Base-by-base conservation (phyloP, 2,113 vertebrate genomes). In the Phyllopteryx taeniolatus region DNA sequence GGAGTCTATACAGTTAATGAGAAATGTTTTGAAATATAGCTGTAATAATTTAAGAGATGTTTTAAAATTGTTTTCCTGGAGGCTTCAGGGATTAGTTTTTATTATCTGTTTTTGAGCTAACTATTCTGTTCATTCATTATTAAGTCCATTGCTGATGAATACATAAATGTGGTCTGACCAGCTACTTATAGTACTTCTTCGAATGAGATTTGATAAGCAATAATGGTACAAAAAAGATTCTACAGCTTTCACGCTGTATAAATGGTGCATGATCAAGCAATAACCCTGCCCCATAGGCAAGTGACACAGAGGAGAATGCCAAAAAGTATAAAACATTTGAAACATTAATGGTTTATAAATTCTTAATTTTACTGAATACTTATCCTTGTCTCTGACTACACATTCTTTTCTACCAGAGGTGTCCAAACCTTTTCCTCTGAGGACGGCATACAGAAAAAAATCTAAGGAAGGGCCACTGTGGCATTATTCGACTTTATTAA, bases 331-430 rank as follows among this genome's bases (percentile, higher is more conserved):
- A 31, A 19, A 46, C n/a, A 47, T 39, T 67, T 71, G 19, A 44
- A 64, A 70, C 62, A 51, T 56, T 11, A 49, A 53, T 35, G 57
- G 5, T 60, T 46, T 64, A 43, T 51, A 77, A 53, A 71, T 49
- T 47, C 31, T 63, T 67, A 19, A 71, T 69, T 77, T 54, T 71
- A 56, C 67, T 68, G 65, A 13, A 68, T 35, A 59, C 22, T 43
- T 68, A 44, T 57, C 59, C 12, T 43, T 33, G 63, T 22, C 33
- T 68, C 19, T 44, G 12, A n/a, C 71, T 60, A 54, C 51, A 67
- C 35, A 20, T 42, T 46, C 42, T 67, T 35, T 53, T 11, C 14
- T 53, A 20, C 5, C 51, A 73, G 35, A 6, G 35, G 35, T 39
- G 35, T 39, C 35, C 35, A 39, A 39, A 1, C 35, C 35, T 39